Conservation (phyloP, 2,113 vertebrate genomes). For the Microtus montanus region DNA sequence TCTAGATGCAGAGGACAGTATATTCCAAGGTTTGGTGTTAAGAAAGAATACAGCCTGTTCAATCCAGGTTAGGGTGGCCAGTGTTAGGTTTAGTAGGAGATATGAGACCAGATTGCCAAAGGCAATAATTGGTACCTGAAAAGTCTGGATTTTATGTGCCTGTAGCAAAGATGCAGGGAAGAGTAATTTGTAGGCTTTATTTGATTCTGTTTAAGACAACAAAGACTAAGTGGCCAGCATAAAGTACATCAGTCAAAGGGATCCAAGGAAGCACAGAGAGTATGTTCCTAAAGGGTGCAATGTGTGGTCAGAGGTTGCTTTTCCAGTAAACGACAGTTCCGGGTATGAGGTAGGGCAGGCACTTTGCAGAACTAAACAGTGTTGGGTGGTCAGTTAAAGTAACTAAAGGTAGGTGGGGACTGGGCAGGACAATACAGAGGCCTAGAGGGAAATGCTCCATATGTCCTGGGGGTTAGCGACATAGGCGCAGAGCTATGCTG, state of each 20-base stretch:
- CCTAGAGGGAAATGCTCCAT: not conserved
- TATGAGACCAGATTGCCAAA: not conserved
- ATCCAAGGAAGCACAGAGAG: not conserved
- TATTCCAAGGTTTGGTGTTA: not conserved
- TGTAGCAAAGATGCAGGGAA: not conserved
- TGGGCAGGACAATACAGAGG: not conserved
- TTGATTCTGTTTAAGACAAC: constrained; percentile 42
- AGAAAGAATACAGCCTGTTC: not conserved
- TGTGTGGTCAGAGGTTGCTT: constrained; percentile 34
- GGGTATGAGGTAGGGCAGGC: not conserved
- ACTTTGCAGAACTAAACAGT: not conserved
- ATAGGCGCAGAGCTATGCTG: not conserved
- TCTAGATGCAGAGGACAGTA: not conserved
- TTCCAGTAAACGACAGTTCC: not conserved
- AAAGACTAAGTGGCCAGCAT: not conserved
- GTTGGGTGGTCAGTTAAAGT: not conserved
- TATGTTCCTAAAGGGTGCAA: not conserved
- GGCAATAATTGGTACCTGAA: not conserved
- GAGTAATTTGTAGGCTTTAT: not conserved
- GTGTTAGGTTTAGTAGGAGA: not conserved
- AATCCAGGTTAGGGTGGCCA: not conserved
- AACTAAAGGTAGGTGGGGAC: not conserved
- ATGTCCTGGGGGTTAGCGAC: not conserved
- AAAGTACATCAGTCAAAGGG: constrained; percentile 16
- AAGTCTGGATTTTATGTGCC: constrained; percentile 15